phyloP scores from a whole-genome alignment of 2,888 invertebrate genomes.

The Ophion obscuratus region DNA sequence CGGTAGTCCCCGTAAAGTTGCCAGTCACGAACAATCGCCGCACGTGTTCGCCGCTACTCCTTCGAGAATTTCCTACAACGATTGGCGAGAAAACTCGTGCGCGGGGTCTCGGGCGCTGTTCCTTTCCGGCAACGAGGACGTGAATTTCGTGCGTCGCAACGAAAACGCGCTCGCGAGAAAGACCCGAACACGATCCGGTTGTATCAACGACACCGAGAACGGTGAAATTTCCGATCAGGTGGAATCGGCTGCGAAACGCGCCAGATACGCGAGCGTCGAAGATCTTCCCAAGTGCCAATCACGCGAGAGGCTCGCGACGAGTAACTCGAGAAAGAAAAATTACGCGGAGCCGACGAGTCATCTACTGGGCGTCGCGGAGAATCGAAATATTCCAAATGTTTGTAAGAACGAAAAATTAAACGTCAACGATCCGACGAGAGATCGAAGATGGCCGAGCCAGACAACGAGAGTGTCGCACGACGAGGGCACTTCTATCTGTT shows the following conservation, averaged over 20 bases:
- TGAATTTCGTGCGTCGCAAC: background rate
- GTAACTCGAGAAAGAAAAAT: constrained; percentile 7
- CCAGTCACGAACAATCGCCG: constrained; percentile 6
- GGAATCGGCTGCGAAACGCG: constrained; percentile 5
- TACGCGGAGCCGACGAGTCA: constrained; percentile 11
- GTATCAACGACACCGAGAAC: background rate
- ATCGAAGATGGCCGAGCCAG: background rate
- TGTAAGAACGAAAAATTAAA: constrained; percentile 16
- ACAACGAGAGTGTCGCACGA: background rate
- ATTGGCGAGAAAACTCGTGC: constrained; percentile 22
- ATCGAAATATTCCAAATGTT: background rate
- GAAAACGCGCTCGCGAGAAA: background rate
- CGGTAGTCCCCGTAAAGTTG: constrained; percentile 13
- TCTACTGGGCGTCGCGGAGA: constrained; percentile 30
- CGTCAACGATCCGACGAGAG: constrained; percentile 6
- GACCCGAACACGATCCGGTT: background rate
- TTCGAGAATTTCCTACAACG: constrained; percentile 26
- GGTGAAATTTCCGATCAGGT: constrained; percentile 3
- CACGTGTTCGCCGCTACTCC: background rate
- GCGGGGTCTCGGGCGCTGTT: background rate
- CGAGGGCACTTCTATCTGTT: constrained; percentile 19
- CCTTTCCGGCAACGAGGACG: constrained; percentile 17
- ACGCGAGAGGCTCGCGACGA: background rate
- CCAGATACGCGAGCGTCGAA: background rate
- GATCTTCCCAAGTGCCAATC: background rate